Percentiles rank a stretch among this genome's conserved stretches.
Conservation (phyloP, 2,113 vertebrate species). For the Aythya baeri region DNA sequence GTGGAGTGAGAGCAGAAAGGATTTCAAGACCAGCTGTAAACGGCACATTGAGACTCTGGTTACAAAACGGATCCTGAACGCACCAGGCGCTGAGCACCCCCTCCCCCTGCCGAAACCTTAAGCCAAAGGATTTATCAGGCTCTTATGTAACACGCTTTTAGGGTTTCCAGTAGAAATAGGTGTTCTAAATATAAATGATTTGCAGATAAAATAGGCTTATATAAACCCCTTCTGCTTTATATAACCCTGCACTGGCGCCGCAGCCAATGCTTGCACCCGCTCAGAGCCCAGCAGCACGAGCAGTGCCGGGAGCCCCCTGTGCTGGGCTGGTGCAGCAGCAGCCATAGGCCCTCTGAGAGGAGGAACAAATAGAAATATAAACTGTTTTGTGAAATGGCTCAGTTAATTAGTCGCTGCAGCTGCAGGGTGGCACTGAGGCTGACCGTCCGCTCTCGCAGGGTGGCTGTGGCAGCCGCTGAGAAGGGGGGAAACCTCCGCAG, state of each 20-base stretch:
- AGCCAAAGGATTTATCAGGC: conserved; percentile 62
- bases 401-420: neutral
- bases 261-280: neutral
- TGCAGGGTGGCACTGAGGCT: neutral
- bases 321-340: neutral
- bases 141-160: conserved; percentile 59
- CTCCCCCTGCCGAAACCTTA: conserved; percentile 45
- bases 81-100: neutral
- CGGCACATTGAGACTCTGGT: neutral
- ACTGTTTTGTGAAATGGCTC: neutral
- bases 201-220: conserved; percentile 64
- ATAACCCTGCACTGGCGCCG: neutral
- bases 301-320: neutral
- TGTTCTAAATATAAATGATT: conserved; percentile 67
- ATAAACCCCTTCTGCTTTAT: conserved; percentile 49
- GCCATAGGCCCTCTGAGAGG: neutral
- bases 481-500: neutral
- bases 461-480: neutral
- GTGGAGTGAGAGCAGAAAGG: neutral
- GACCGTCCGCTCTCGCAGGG: neutral
- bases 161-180: conserved; percentile 63
- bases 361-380: neutral
- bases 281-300: rapidly evolving
- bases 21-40: neutral
- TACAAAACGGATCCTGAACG: neutral